Evolutionary conservation across 2,113 vertebrate genomes (phyloP).

Genomic region (Carettochelys insculpta): DNA sequence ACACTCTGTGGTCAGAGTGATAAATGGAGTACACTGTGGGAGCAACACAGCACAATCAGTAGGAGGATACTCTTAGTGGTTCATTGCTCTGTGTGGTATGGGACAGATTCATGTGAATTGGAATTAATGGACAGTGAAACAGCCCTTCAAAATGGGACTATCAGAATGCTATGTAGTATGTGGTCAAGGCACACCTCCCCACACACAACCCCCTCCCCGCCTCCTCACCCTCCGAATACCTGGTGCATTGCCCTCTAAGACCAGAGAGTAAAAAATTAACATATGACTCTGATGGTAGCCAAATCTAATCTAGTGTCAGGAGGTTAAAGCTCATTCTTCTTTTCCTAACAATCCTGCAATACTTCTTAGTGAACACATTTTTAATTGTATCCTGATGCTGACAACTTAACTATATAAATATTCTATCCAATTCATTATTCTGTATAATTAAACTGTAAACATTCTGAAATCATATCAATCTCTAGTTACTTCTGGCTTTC

Average conservation of each 20-base stretch:
- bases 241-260: not conserved
- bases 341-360: not conserved
- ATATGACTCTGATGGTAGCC: not conserved
- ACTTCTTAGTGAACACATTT: conserved; percentile 23
- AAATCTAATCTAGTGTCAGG: not conserved
- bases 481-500: not conserved
- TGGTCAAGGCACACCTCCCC: not conserved
- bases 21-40: not conserved
- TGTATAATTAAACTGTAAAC: conserved; percentile 17
- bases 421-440: not conserved
- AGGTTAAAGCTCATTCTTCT: conserved; percentile 15
- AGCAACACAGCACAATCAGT: not conserved
- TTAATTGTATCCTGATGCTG: not conserved
- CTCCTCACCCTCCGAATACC: too few relatives aligned
- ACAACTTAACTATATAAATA: not conserved
- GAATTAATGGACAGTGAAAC: not conserved
- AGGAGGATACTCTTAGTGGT: not conserved
- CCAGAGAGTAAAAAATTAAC: not conserved
- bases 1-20: not conserved
- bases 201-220: not conserved
- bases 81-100: not conserved
- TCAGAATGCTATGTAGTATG: not conserved
- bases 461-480: not conserved
- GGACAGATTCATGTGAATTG: not conserved
- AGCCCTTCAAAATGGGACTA: not conserved